A percentile compares a stretch with the other conserved stretches of the same genome.
Conservation (phyloP, 35 echinoderm and acorn worm genomes). For the Ptychodera flava region DNA sequence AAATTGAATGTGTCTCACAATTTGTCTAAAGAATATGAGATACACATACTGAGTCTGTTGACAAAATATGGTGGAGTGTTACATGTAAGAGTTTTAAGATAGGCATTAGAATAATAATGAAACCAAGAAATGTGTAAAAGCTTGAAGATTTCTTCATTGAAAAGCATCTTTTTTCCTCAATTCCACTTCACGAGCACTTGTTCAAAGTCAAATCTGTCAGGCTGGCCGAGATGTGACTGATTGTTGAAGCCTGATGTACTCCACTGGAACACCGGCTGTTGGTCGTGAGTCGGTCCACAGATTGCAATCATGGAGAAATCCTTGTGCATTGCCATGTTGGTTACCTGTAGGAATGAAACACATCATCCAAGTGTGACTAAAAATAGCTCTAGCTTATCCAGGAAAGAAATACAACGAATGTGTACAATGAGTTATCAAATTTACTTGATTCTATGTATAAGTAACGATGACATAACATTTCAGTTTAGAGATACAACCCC, state of each 20-base stretch:
- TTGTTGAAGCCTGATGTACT: conserved; percentile 74
- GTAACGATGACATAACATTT: too few species aligned
- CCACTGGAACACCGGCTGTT: conserved; percentile 92
- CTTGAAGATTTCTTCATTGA: too few species aligned
- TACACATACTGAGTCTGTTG: not conserved
- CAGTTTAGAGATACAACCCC: too few species aligned
- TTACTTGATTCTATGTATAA: too few species aligned
- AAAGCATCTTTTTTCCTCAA: not conserved
- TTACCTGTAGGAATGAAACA: conserved; percentile 51
- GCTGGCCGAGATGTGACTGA: conserved; percentile 64
- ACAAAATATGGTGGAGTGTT: not conserved
- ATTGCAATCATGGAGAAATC: conserved; percentile 73
- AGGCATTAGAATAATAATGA: too few species aligned
- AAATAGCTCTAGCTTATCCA: not conserved
- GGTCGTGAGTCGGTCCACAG: conserved; percentile 82
- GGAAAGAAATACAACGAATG: not conserved
- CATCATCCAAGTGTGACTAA: not conserved
- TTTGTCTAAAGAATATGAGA: not conserved
- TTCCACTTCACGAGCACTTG: conserved; percentile 66
- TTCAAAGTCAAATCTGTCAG: conserved; percentile 71
- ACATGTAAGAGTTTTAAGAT: too few species aligned
- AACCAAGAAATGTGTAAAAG: too few species aligned
- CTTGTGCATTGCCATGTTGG: conserved; percentile 54
- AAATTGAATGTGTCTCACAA: not conserved
- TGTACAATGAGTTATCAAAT: not conserved